Base-by-base conservation (phyloP, 2,113 vertebrate species). In the Melozone crissalis region DNA sequence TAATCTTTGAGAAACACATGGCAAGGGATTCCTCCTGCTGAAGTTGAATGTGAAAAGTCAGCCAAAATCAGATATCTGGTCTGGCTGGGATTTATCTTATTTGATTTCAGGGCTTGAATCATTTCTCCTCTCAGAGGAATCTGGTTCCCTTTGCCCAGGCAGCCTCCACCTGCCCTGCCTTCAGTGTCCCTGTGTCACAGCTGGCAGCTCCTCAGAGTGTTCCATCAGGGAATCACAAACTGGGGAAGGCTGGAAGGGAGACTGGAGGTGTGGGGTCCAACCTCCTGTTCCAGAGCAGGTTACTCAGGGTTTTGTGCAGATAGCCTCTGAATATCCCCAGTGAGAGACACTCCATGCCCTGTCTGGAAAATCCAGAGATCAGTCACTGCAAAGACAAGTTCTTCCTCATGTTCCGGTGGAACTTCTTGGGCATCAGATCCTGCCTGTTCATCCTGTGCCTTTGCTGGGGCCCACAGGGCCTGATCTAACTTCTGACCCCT, bases 391-490 rank as follows among this genome's bases (percentile, higher is more conserved):
- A 15, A 44, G 37, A 6, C 8, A 11, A 39, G 3, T n/a, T 75
- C n/a, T 54, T 14, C 46, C 54, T 68, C 54, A 6, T 15, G 24
- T 15, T 10, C 46, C 18, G n/a, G 28, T 68, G 54, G 46, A 68
- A 54, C 4, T 61, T 22, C 7, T 1, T 54, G 39, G 15, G 12
- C n/a, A 31, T 47, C 30, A 7, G 1, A 13, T 75, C 21, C 62
- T 68, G 26, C 6, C 66, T 0, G 0, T 59, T 52, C 24, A n/a
- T 61, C 19, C 15, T 30, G 20, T 11, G 1, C 15, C 24, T 2
- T 3, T 30, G 19, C 46, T 75, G 47, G n/a, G 28, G 7, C 8
- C 13, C 16, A 13, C 2, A 0, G 24, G 22, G 14, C 27, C 28
- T 24, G 37, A 4, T 37, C 39, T 4, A 12, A 12, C 20, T 20